These are phyloP conservation scores for Phrynocephalus versicolor DNA, from an alignment of 2,113 vertebrate species.

Conservation along the genomic window DNA sequence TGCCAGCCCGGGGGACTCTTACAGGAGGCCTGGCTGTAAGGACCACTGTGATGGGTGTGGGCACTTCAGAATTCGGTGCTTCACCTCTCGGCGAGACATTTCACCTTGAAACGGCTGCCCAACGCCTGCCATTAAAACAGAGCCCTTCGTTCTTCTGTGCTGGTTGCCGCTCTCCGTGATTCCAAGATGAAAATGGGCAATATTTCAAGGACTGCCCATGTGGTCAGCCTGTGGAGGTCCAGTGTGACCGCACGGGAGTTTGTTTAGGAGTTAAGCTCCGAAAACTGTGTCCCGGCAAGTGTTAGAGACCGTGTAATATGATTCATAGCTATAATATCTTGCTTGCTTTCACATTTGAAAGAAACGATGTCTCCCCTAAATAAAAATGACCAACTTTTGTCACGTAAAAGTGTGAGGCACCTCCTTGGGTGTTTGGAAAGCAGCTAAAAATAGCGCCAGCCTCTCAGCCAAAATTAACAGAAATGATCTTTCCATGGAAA, in stretches of 20 bases:
- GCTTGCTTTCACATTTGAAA: slow-evolving; percentile 45
- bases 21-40: too few relatives aligned
- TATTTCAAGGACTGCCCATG: neutral
- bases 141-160: neutral
- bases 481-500: slow-evolving; percentile 72
- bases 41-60: too few relatives aligned
- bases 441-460: slow-evolving; percentile 66
- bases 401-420: slow-evolving; percentile 57
- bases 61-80: too few relatives aligned
- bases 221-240: too few relatives aligned
- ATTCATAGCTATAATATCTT: neutral
- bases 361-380: slow-evolving; percentile 47
- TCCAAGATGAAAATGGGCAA: neutral
- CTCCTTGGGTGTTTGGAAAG: slow-evolving; percentile 67
- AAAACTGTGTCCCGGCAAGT: neutral
- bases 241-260: neutral
- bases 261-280: neutral
- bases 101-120: neutral
- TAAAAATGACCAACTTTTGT: slow-evolving; percentile 44
- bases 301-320: neutral
- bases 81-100: too few relatives aligned
- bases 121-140: neutral
- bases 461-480: slow-evolving; percentile 67
- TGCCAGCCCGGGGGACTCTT: too few relatives aligned
- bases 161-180: neutral